A percentile compares a stretch with the other conserved stretches of the same genome.
Evolutionary conservation across 2,113 vertebrate genomes (phyloP).

Genomic region (Ovibos moschatus): DNA sequence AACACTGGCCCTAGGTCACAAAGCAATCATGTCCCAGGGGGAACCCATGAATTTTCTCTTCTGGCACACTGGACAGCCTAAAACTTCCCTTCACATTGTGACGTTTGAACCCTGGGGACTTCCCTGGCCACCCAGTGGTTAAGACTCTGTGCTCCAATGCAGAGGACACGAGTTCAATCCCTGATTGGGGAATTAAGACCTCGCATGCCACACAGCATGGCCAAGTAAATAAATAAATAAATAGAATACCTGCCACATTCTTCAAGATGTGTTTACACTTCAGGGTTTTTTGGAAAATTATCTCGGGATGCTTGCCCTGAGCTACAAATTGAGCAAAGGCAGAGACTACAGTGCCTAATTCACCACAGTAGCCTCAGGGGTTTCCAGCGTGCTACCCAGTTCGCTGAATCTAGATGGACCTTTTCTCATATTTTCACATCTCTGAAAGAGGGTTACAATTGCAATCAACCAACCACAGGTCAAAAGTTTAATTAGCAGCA

Average conservation of each 20-base stretch:
- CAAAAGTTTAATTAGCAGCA: not conserved
- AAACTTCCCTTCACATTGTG: not conserved
- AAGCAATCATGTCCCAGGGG: too few species aligned
- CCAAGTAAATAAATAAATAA: not conserved
- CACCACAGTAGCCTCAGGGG: not conserved
- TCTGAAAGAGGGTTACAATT: not conserved
- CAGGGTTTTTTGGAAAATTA: not conserved
- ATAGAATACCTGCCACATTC: not conserved
- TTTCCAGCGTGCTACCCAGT: fast-evolving
- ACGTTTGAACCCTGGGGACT: not conserved
- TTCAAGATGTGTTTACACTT: not conserved
- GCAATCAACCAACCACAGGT: not conserved
- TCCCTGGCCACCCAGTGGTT: not conserved
- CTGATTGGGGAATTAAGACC: not conserved
- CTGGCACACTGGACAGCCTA: not conserved
- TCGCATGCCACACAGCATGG: not conserved
- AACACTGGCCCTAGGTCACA: not conserved
- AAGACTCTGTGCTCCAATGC: not conserved
- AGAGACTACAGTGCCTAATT: not conserved
- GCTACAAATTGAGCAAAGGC: not conserved
- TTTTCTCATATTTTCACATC: not conserved
- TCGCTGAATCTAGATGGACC: not conserved
- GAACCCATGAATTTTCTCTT: not conserved
- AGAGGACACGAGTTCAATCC: not conserved
- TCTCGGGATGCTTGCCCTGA: not conserved